Percentiles rank a stretch among this genome's conserved stretches.
These are phyloP conservation scores for Parotia lawesii DNA, from an alignment of 2,113 vertebrate genomes.

Conservation along the genomic window DNA sequence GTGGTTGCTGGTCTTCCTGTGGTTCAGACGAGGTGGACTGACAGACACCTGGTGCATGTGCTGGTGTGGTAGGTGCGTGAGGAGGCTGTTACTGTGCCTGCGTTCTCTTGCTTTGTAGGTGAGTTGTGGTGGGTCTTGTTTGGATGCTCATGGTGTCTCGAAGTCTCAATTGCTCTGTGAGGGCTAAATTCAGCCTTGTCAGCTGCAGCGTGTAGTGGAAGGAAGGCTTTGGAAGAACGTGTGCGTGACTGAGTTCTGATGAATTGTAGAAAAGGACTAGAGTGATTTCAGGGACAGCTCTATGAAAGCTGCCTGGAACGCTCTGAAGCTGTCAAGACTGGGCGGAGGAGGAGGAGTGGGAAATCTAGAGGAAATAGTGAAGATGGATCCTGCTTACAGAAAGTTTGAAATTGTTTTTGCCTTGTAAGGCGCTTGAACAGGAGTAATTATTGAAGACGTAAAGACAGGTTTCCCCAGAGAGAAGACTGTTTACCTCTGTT, in stretches of 20 bases:
- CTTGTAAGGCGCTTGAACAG: neutral
- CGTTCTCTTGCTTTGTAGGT: neutral
- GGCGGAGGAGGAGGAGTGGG: neutral
- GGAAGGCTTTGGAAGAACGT: neutral
- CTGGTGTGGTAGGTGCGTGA: neutral
- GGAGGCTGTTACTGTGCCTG: neutral
- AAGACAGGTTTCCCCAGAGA: neutral
- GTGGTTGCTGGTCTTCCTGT: neutral
- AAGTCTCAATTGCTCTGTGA: neutral
- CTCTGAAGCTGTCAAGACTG: neutral
- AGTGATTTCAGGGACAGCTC: neutral
- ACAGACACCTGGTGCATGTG: rapidly evolving
- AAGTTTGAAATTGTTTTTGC: neutral
- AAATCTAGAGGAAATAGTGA: neutral
- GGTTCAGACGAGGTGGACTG: neutral
- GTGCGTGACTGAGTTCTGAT: neutral
- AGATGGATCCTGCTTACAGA: neutral
- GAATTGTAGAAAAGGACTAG: neutral
- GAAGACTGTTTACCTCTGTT: neutral
- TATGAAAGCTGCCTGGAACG: neutral
- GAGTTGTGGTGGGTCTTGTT: neutral
- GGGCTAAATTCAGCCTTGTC: neutral
- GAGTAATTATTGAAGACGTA: neutral
- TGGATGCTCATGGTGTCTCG: neutral
- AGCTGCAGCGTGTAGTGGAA: neutral